These are phyloP conservation scores for Burhinus bistriatus DNA, from an alignment of 2,113 vertebrate species.

Conservation along the genomic window DNA sequence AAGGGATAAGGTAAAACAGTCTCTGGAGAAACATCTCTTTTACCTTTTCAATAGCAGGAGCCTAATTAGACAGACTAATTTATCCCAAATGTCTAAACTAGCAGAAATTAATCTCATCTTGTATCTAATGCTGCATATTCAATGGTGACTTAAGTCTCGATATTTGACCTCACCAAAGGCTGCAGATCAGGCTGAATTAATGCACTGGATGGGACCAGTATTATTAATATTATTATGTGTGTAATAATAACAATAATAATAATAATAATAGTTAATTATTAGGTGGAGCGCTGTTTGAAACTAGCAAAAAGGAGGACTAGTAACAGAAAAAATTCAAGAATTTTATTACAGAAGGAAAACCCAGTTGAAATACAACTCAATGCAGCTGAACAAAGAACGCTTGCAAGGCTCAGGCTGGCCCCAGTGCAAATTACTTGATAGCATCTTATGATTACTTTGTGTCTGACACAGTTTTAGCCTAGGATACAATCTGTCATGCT, in stretches of 20 bases:
- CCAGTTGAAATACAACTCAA: not conserved
- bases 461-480: slow-evolving; percentile 51
- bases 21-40: not conserved
- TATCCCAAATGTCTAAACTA: not conserved
- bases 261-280: not conserved
- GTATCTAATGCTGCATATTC: not conserved
- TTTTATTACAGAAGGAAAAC: not conserved
- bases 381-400: slow-evolving; percentile 7
- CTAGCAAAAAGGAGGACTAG: not conserved
- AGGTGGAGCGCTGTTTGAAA: fast-evolving
- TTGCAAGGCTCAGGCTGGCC: slow-evolving; percentile 6
- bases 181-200: not conserved
- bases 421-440: slow-evolving; percentile 38
- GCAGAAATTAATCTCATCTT: not conserved
- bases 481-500: slow-evolving; percentile 57
- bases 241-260: not conserved
- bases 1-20: not conserved
- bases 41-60: not conserved
- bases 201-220: not conserved
- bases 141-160: not conserved
- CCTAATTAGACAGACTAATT: not conserved
- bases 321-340: not conserved
- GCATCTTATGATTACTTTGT: slow-evolving; percentile 53
- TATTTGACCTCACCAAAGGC: not conserved
- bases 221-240: not conserved